A percentile compares a stretch with the other conserved stretches of the same genome.
Evolutionary conservation across 1,140 invertebrate species (phyloP).

Genomic region (Euura saliciscinereae): DNA sequence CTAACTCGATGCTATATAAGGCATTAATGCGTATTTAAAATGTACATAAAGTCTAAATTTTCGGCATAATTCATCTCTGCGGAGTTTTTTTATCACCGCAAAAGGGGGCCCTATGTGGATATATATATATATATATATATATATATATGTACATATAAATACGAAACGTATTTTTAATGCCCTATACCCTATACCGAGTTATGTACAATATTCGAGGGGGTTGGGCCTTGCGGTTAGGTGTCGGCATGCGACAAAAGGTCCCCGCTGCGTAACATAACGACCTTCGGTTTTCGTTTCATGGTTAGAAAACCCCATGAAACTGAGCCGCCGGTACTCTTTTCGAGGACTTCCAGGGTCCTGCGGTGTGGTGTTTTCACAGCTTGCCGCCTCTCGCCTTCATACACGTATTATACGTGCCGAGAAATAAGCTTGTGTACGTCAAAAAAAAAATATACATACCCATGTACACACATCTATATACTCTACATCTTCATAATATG

Average conservation of each 20-base stretch:
- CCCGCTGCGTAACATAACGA: slow-evolving; percentile 58
- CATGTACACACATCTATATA: no score
- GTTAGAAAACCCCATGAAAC: slow-evolving; percentile 54
- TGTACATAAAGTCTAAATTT: slow-evolving; percentile 10
- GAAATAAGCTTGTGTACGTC: no score
- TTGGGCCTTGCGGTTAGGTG: slow-evolving; percentile 52
- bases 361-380: slow-evolving; percentile 54
- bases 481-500: no score
- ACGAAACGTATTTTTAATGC: no score
- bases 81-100: background rate
- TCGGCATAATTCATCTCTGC: background rate
- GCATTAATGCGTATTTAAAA: slow-evolving; percentile 10
- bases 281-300: slow-evolving; percentile 56
- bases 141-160: slow-evolving; percentile 20
- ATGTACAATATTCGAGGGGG: slow-evolving; percentile 5
- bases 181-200: background rate
- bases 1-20: background rate
- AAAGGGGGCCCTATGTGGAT: background rate
- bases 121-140: slow-evolving; percentile 12
- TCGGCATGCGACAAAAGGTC: slow-evolving; percentile 58
- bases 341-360: slow-evolving; percentile 25
- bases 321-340: slow-evolving; percentile 34
- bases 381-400: slow-evolving; percentile 33
- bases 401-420: slow-evolving; percentile 3
- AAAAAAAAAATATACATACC: no score